Evolutionary conservation across 1,140 invertebrate genomes (phyloP).

Genomic region (Diploscapter pachys): DNA sequence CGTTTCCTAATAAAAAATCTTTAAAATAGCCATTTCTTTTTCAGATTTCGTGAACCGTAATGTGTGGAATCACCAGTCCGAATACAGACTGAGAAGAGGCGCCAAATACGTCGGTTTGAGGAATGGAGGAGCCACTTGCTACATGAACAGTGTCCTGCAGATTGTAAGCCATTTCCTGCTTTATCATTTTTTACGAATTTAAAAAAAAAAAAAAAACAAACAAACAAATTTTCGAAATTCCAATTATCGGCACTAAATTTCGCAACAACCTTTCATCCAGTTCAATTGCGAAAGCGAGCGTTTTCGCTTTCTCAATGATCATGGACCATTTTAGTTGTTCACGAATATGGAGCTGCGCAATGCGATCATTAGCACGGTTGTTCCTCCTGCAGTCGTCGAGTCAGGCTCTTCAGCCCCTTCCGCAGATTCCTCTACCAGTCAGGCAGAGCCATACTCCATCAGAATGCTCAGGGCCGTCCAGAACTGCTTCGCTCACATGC

Average conservation of each 20-base stretch:
- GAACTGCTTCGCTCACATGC: slow-evolving; percentile 93
- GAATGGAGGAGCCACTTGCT: slow-evolving; percentile 96
- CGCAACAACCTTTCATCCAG: too few species aligned
- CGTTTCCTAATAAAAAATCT: too few species aligned
- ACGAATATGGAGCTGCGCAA: slow-evolving; percentile 87
- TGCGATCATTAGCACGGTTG: slow-evolving; percentile 74
- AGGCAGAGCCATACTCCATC: slow-evolving; percentile 10
- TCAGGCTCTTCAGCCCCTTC: background rate
- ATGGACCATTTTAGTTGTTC: slow-evolving; percentile 67
- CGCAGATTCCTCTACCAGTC: background rate
- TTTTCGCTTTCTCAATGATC: slow-evolving; percentile 9
- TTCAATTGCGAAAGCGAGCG: background rate
- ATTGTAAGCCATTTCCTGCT: slow-evolving; percentile 64
- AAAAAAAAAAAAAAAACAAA: too few species aligned
- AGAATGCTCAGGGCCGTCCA: slow-evolving; percentile 89
- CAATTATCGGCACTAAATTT: too few species aligned
- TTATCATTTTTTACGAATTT: too few species aligned
- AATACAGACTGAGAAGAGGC: slow-evolving; percentile 80
- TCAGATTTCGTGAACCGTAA: slow-evolving; percentile 44
- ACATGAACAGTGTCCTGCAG: slow-evolving; percentile 98
- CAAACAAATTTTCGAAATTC: too few species aligned
- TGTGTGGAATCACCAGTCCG: slow-evolving; percentile 96
- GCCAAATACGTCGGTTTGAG: slow-evolving; percentile 93
- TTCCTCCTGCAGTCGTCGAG: slow-evolving; percentile 65
- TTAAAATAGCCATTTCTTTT: background rate